phyloP scores from a whole-genome alignment of 2,113 vertebrate genomes.

The Sylvilagus bachmani region DNA sequence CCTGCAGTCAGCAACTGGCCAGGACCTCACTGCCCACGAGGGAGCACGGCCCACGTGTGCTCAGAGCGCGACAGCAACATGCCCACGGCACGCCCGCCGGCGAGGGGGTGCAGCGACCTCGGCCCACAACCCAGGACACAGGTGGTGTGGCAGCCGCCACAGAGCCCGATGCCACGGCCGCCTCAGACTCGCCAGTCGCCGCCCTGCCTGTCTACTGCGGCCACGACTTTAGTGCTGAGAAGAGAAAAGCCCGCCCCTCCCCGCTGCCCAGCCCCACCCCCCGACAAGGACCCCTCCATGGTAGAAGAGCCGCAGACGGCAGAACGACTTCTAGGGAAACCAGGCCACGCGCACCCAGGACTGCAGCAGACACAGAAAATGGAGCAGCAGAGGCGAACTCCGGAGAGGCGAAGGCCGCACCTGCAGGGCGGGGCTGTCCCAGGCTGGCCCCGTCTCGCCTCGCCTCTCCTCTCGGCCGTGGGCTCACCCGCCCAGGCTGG shows the following conservation, averaged over 20 bases:
- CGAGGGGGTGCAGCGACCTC: accelerated
- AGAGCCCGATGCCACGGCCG: no score
- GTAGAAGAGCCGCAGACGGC: background rate
- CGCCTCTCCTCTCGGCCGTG: no score
- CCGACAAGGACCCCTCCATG: background rate
- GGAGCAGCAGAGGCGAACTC: slow-evolving; percentile 66
- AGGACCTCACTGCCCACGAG: background rate
- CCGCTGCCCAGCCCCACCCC: background rate
- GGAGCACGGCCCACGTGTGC: accelerated
- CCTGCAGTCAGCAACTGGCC: accelerated
- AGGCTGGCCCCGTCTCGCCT: no score
- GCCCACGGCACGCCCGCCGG: accelerated
- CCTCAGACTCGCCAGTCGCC: no score
- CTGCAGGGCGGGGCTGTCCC: background rate
- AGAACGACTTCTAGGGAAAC: background rate
- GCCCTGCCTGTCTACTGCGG: no score
- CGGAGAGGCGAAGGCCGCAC: background rate
- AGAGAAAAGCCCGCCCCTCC: no score
- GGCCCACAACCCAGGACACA: no score
- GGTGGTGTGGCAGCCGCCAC: no score
- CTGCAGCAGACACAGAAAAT: slow-evolving; percentile 79
- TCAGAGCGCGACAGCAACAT: accelerated
- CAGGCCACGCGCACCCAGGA: slow-evolving; percentile 62
- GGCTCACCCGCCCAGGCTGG: no score
- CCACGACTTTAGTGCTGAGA: no score